Base-by-base conservation (phyloP, 2,888 invertebrate species). In the Monoplex corrugatus region DNA sequence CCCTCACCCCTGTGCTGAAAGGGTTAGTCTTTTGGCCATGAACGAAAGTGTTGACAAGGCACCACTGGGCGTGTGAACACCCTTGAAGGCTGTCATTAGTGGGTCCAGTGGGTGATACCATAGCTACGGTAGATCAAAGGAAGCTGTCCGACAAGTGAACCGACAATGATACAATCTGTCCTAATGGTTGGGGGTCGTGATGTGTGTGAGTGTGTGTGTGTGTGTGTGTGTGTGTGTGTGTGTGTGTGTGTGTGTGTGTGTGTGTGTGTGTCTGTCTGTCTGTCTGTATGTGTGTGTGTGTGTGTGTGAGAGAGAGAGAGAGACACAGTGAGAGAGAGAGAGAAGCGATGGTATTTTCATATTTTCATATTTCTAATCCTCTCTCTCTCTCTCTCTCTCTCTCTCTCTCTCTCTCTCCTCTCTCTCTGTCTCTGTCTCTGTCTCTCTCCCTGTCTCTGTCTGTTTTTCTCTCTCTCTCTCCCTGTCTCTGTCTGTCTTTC, bases 191-290 rank as follows among this genome's bases (percentile, higher is more conserved):
- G 1, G 50, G 3, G 83, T 50, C 50, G 38, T 8, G 8, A 38
- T 83, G 83, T 83, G 83, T 83, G 83, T 83, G 83, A 45, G 83
- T 45, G 45, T 83, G 45, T 83, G 83, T 45, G 83, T 83, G 83
- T 45, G 83, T 83, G 83, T 45, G 83, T 45, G 83, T 45, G 83
- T 40, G 83, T 83, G 45, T 83, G 45, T 83, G 45, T 83, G 45
- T 45, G 45, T 83, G 45, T 83, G 80, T 80, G 80, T 80, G 44
- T 82, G n/a, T 44, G 44, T 44, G 44, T 44, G 82, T 44, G 44
- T 44, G n/a, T 82, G 82, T 43, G 80, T 45, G 45, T 45, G 45
- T n/a, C 8, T 45, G 45, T 45, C 1, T 43, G 82, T 43, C n/a
- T 45, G 45, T 83, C n/a, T 45, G 82, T 45, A 32, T 32, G 80